Evolutionary conservation across 2,888 invertebrate genomes (phyloP).

Genomic region (Drosophila subquinaria): DNA sequence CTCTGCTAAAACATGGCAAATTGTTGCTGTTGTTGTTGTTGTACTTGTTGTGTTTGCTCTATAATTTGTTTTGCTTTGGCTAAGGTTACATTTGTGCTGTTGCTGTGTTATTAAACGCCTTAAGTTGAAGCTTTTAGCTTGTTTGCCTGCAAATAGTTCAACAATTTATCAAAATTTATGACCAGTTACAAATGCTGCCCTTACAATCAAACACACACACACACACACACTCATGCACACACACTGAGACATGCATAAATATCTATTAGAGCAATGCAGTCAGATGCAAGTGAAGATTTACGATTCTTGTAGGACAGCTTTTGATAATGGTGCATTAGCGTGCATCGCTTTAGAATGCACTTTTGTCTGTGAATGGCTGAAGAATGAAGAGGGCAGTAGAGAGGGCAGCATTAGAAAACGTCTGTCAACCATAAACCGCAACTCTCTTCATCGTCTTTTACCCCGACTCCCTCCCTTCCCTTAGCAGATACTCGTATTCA

Average conservation of each 20-base stretch:
- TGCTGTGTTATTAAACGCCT: slow-evolving; percentile 45
- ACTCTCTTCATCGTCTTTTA: slow-evolving; percentile 18
- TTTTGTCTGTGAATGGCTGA: slow-evolving; percentile 40
- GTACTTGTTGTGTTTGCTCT: slow-evolving; percentile 43
- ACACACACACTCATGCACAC: slow-evolving; percentile 6
- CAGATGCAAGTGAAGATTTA: slow-evolving; percentile 76
- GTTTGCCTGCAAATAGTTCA: slow-evolving; percentile 45
- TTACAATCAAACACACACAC: slow-evolving; percentile 22
- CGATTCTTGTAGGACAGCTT: slow-evolving; percentile 61
- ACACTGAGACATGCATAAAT: slow-evolving; percentile 66
- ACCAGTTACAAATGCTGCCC: slow-evolving; percentile 42
- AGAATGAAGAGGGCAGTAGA: neutral
- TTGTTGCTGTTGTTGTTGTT: slow-evolving; percentile 30
- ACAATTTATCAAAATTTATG: slow-evolving; percentile 75
- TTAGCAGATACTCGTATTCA: slow-evolving; percentile 4
- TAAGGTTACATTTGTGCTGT: slow-evolving; percentile 29
- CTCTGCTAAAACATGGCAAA: slow-evolving; percentile 9
- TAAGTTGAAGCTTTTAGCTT: slow-evolving; percentile 55
- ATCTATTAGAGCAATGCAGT: slow-evolving; percentile 73
- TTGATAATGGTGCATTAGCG: slow-evolving; percentile 80
- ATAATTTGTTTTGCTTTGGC: slow-evolving; percentile 59
- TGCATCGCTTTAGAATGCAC: slow-evolving; percentile 70
- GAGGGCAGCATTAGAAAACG: slow-evolving; percentile 44
- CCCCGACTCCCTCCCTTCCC: neutral
- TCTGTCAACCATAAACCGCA: slow-evolving; percentile 54